Percentiles rank a stretch among this genome's conserved stretches.
Evolutionary conservation across 2,888 invertebrate species (phyloP).

Genomic region (Cantharis nigra): DNA sequence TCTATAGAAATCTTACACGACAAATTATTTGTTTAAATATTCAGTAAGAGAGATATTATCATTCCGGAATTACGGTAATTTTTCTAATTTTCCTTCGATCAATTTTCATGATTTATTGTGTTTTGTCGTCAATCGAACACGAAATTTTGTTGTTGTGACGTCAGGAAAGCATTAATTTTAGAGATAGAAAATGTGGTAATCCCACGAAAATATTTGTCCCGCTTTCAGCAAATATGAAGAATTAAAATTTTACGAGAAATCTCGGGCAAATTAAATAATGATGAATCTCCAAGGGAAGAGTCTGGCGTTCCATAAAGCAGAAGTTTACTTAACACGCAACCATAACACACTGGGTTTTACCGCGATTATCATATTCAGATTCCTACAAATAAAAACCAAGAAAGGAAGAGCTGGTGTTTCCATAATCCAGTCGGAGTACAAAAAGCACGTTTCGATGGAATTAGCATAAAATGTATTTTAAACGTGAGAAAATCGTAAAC

Average conservation of each 20-base stretch:
- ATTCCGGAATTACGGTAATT: background rate
- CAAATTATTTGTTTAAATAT: background rate
- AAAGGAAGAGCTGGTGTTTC: conserved; percentile 9
- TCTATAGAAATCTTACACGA: background rate
- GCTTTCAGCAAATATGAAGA: background rate
- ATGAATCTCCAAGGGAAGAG: background rate
- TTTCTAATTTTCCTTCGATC: background rate
- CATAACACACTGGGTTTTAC: background rate
- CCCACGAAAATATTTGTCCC: background rate
- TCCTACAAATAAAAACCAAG: conserved; percentile 2
- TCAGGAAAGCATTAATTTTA: background rate
- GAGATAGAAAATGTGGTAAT: background rate
- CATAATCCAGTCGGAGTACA: conserved; percentile 14
- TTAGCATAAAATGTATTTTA: conserved; percentile 19
- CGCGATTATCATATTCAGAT: conserved; percentile 7
- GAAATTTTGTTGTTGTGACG: background rate
- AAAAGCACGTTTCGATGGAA: conserved; percentile 11
- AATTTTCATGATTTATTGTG: background rate
- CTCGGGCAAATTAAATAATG: background rate
- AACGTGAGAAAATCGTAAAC: background rate
- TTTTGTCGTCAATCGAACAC: background rate
- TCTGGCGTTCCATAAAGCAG: background rate
- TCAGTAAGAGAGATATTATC: background rate
- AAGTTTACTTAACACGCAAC: background rate
- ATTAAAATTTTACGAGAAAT: background rate